These are phyloP conservation scores for Diadromus collaris DNA, from an alignment of 2,888 invertebrate species.

Conservation along the genomic window DNA sequence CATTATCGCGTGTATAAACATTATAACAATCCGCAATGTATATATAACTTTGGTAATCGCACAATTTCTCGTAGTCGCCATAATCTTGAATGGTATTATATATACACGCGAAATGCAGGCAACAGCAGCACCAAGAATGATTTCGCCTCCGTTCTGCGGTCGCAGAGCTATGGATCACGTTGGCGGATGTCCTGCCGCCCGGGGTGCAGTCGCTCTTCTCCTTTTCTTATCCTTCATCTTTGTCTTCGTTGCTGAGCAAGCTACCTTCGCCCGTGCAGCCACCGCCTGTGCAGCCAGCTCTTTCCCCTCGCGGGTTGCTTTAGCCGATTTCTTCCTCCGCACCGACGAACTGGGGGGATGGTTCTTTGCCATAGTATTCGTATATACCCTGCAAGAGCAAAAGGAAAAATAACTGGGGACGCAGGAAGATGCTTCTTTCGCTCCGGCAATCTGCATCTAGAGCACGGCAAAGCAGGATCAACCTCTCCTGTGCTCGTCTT, in stretches of 20 bases:
- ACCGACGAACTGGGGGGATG: slow-evolving; percentile 20
- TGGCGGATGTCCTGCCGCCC: slow-evolving; percentile 67
- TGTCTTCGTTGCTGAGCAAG: slow-evolving; percentile 47
- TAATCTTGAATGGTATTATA: slow-evolving; percentile 6
- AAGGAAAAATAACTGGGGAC: slow-evolving; percentile 19
- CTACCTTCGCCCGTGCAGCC: slow-evolving; percentile 25
- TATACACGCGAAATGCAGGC: slow-evolving; percentile 16
- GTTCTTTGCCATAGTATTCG: slow-evolving; percentile 13
- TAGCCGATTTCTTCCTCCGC: slow-evolving; percentile 23
- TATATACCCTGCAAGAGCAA: background rate
- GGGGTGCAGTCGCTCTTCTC: slow-evolving; percentile 38
- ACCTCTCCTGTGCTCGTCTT: slow-evolving; percentile 2
- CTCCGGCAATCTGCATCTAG: slow-evolving; percentile 35
- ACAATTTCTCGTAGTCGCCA: slow-evolving; percentile 54
- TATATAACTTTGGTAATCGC: slow-evolving; percentile 60
- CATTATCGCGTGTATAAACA: slow-evolving; percentile 37
- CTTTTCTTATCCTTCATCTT: slow-evolving; percentile 54
- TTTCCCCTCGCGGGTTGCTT: slow-evolving; percentile 16
- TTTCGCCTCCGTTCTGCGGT: slow-evolving; percentile 30
- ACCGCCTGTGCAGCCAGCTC: slow-evolving; percentile 33
- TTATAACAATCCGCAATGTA: slow-evolving; percentile 47
- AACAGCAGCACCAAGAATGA: slow-evolving; percentile 25
- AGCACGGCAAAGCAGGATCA: slow-evolving; percentile 14
- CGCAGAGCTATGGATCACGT: slow-evolving; percentile 68
- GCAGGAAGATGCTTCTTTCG: slow-evolving; percentile 28